Percentiles rank a stretch among this genome's conserved stretches.
These are phyloP conservation scores for Meandrina meandrites DNA, from an alignment of 92 coral and sea anemone genomes.

Conservation along the genomic window DNA sequence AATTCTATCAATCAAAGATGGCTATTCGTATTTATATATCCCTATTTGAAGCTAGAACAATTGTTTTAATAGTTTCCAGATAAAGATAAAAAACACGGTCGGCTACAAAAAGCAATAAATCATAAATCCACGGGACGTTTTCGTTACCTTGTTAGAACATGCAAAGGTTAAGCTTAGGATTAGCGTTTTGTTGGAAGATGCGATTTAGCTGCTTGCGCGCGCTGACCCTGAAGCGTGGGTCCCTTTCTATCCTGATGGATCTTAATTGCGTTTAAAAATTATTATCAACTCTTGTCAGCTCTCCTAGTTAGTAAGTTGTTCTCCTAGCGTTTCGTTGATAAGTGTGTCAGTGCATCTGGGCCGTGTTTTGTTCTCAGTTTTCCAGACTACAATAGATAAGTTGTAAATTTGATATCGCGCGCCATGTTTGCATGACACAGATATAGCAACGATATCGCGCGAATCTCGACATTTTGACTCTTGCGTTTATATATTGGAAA, in stretches of 20 bases:
- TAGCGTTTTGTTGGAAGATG: neutral
- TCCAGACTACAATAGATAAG: constrained; percentile 33
- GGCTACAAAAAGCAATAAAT: constrained; percentile 1
- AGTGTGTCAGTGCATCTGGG: constrained; percentile 18
- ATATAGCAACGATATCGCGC: neutral
- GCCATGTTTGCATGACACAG: neutral
- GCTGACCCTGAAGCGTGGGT: neutral
- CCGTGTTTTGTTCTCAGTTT: neutral
- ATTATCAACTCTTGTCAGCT: constrained; percentile 41
- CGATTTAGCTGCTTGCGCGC: constrained; percentile 4
- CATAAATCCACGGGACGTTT: constrained; percentile 23
- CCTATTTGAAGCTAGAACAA: neutral
- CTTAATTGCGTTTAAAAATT: neutral
- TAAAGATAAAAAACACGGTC: neutral
- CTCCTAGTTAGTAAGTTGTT: constrained; percentile 32
- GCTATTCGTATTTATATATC: neutral
- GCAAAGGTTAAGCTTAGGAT: constrained; percentile 39
- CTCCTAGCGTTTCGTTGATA: constrained; percentile 40
- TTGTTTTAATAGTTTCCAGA: neutral
- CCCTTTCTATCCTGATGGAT: neutral
- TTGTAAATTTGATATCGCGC: constrained; percentile 36
- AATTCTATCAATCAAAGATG: neutral
- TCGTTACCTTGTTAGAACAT: constrained; percentile 40
- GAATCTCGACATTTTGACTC: neutral
- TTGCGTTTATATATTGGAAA: neutral